Conservation (phyloP, 1,140 invertebrate genomes). For the Sitobion miscanthi region DNA sequence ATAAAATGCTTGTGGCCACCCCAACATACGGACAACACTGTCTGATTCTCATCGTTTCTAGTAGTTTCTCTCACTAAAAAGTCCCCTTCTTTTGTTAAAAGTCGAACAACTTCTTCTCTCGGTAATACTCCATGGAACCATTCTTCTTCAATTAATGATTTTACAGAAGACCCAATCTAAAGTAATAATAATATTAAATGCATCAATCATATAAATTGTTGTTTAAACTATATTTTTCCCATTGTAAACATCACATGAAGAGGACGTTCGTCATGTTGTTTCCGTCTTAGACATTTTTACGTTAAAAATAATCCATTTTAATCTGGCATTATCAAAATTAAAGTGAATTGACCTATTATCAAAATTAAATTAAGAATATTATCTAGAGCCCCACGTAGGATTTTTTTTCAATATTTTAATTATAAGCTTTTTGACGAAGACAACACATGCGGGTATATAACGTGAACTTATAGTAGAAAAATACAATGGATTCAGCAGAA, state of each 20-base stretch:
- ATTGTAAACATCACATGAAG: not conserved
- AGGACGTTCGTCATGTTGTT: not conserved
- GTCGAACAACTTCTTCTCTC: slow-evolving; percentile 90
- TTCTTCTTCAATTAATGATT: slow-evolving; percentile 80
- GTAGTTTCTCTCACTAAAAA: slow-evolving; percentile 94
- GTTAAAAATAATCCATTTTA: too few relatives aligned
- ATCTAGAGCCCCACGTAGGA: not conserved
- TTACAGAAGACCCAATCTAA: slow-evolving; percentile 60
- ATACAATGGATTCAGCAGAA: not conserved
- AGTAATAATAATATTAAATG: slow-evolving; percentile 26
- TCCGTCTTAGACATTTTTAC: not conserved
- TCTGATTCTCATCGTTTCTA: slow-evolving; percentile 89
- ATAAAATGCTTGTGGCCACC: slow-evolving; percentile 93
- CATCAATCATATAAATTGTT: not conserved
- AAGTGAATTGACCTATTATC: not conserved
- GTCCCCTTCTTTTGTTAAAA: slow-evolving; percentile 88
- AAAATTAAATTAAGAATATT: not conserved
- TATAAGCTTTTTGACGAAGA: not conserved
- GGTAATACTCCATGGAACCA: slow-evolving; percentile 98
- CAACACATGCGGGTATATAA: not conserved
- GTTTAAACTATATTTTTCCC: not conserved
- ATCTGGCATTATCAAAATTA: too few relatives aligned
- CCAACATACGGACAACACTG: slow-evolving; percentile 95
- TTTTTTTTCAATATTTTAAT: not conserved
- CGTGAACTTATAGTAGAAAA: not conserved